Percentiles rank a stretch among this genome's conserved stretches.
Evolutionary conservation across 2,113 vertebrate genomes (phyloP).

Genomic region (Mormyrus iriodes): DNA sequence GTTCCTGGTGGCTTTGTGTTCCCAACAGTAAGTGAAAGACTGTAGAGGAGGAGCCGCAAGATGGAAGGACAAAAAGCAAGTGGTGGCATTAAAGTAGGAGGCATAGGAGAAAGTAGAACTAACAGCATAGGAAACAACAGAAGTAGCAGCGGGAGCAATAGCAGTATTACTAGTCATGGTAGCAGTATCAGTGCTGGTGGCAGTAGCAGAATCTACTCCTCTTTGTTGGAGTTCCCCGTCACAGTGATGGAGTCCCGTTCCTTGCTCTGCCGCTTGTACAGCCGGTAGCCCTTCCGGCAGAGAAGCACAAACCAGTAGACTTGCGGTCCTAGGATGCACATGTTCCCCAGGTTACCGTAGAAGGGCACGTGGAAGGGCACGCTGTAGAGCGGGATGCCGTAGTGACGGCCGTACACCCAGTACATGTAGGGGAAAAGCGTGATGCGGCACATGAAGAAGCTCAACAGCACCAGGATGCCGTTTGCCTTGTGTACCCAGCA

Average conservation of each 20-base stretch:
- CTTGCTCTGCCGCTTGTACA: slow-evolving; percentile 66
- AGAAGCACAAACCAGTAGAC: slow-evolving; percentile 95
- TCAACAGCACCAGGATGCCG: slow-evolving; percentile 76
- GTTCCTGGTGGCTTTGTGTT: not conserved
- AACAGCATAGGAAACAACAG: not conserved
- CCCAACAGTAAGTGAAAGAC: not conserved
- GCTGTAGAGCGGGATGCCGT: slow-evolving; percentile 66
- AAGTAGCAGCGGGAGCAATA: not conserved
- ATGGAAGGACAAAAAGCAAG: slow-evolving; percentile 13
- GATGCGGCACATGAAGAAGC: slow-evolving; percentile 88
- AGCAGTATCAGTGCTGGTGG: slow-evolving; percentile 41
- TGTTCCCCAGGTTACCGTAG: slow-evolving; percentile 77
- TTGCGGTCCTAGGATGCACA: slow-evolving; percentile 84
- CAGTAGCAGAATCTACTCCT: slow-evolving; percentile 33
- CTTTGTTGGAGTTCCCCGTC: slow-evolving; percentile 43
- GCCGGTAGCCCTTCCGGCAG: slow-evolving; percentile 76
- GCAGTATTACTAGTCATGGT: slow-evolving; percentile 4
- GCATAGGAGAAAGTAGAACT: slow-evolving; percentile 33
- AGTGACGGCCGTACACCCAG: slow-evolving; percentile 72
- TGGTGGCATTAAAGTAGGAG: slow-evolving; percentile 36
- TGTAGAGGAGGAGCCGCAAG: not conserved
- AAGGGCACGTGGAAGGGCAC: slow-evolving; percentile 84
- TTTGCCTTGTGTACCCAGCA: slow-evolving; percentile 86
- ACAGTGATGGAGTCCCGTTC: slow-evolving; percentile 9
- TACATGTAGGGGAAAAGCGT: slow-evolving; percentile 97